Evolutionary conservation across 2,888 invertebrate species (phyloP), one percentile per base, ranked within the genome.

Genomic region (Patella ulyssiponensis): DNA sequence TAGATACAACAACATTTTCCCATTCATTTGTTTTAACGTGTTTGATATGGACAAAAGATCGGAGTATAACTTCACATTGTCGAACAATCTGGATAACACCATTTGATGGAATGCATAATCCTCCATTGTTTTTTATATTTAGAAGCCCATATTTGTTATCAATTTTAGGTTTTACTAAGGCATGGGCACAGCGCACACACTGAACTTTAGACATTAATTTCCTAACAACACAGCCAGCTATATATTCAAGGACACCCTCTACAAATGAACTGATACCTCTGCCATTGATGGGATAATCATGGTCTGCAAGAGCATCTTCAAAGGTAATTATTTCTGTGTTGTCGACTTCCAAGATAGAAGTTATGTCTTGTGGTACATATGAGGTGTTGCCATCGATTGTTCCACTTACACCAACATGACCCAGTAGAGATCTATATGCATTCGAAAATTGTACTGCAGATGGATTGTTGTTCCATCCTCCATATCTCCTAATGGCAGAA

Each of bases 391-490:
- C n/a, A n/a, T 14, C 15, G 15, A 56, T 17, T 17, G 15, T 56
- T 14, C 3, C 14, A 56, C 56, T 56, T 14, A 74, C 64, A 23
- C 74, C 74, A 58, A 44, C 64, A n/a, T 74, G 71, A 71, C 54
- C 17, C 20, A 76, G 52, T 33, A 76, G 56, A 7, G 69, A 44
- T 23, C 71, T 20, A 12, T 71, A 51, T 12, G 76, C 52, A 58
- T 58, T 54, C 23, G 71, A 23, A 20, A 76, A 76, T 56, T 76
- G 56, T 9, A 71, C 27, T 20, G 56, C 27, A 27, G 76, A 33
- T 15, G 76, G 71, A 27, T 71, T 76, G 54, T 76, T 71, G 56
- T 76, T 76, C 71, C 64, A 71, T n/a, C 76, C 76, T 20, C 33
- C 20, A 33, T 71, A 44, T 5, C 52, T 23, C 27, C 72, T 71